Base-by-base conservation (phyloP, 2,888 invertebrate species). In the Stenurella melanura region DNA sequence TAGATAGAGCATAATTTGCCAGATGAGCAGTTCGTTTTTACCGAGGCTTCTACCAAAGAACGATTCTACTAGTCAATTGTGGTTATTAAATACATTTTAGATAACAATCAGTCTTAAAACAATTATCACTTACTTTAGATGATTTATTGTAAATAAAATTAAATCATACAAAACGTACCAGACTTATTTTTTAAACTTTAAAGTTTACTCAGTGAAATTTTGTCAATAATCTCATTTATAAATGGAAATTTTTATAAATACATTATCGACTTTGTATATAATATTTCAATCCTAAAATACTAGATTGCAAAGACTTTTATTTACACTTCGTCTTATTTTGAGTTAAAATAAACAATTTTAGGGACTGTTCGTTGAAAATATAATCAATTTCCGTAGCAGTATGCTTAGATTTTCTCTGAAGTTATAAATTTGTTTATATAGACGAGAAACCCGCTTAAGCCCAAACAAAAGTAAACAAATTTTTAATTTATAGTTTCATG, bases 261-360 rank as follows among this genome's bases (percentile, higher is more conserved):
- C 15, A 58, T 56, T 21, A 66, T 17, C 17, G 54, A 56, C 10
- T 26, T 56, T 34, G 67, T 67, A n/a, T 67, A 67, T 67, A 67
- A 34, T 54, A 19, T 21, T 67, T 67, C 54, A 54, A 9, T 7
- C 12, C 67, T 21, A 67, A 56, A 67, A 54, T 67, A 56, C 54
- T 34, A 67, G 19, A 67, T 67, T 38, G 38, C 26, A 50, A 67
- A 26, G n/a, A 26, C 12, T 67, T 26, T 67, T 54, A 67, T 67
- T 67, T 67, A 67, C 38, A 66, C 19, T 42, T 19, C 38, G 26
- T 56, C 26, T 21, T 12, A 58, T 18, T 19, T 54, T 54, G 54
- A 50, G 26, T 56, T 67, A 67, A 67, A 67, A 54, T 56, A 67
- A 67, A 67, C 67, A 67, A 19, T 66, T 54, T 26, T 38, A 26